Base-by-base conservation (phyloP, 2,888 invertebrate species). In the Tinea pellionella region DNA sequence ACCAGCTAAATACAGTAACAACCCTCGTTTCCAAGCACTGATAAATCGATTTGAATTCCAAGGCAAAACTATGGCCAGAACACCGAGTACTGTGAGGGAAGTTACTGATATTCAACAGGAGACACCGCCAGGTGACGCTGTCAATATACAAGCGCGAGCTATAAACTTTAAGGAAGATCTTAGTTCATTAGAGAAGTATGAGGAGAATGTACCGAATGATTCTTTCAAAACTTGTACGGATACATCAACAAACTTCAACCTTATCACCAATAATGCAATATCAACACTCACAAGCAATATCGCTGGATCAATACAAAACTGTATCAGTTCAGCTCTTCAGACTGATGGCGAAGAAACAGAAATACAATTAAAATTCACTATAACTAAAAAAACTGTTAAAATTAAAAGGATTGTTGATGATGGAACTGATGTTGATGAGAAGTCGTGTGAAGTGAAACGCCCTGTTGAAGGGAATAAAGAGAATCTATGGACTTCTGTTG, bases 141-240 rank as follows among this genome's bases (percentile, higher is more conserved):
- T 72, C 9, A 73, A 71, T 37, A 72, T 77, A 62, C 79, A 74
- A 53, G 86, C 86, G 0, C 74, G 88, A 64, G 83, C 88, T 9
- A 88, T 88, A 62, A 77, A 83, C 66, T 88, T 88, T 65, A 86
- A 84, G 71, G 83, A 85, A 59, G 82, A 84, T 63, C 80, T 81
- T 29, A 64, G 72, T 13, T 69, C 16, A 13, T 2, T 16, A 61
- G 16, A 43, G 13, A 47, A 47, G 13, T n/a, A 19, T 16, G 43
- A 51, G 12, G 43, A 60, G 64, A 60, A 73, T 73, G 60, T 68
- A 68, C 62, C 8, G 64, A 79, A 74, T 70, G 86, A 85, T 66
- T 74, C 78, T 64, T 87, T 77, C 69, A 85, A 70, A 64, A 77
- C 77, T 0, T 86, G 86, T 63, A 67, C 74, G 24, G 78, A 74